Evolutionary conservation across 2,797 vertebrate genomes (phyloP).

Genomic region (Spinus olivaceus): DNA sequence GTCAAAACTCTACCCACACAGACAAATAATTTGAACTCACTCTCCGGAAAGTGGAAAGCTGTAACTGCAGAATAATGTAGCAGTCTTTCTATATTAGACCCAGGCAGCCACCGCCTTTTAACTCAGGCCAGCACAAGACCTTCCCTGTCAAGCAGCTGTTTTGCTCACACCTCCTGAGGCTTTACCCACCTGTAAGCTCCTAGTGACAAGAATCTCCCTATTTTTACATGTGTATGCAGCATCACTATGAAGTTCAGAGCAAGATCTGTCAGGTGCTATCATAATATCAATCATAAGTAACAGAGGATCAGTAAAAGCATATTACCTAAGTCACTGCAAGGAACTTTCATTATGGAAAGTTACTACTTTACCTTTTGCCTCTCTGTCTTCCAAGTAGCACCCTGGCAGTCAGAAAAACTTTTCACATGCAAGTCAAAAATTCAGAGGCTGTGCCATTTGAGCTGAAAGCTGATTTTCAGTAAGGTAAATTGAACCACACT

Average conservation of each 20-base stretch:
- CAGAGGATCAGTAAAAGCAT: background rate
- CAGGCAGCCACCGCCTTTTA: background rate
- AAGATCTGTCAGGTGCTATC: background rate
- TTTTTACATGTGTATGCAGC: background rate
- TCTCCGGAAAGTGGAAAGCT: background rate
- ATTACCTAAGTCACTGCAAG: background rate
- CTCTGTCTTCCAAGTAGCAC: background rate
- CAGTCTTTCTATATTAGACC: background rate
- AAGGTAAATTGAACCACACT: background rate
- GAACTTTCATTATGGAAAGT: background rate
- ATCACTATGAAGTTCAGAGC: background rate
- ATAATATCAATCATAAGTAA: background rate
- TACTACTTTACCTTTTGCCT: background rate
- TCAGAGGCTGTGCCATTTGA: background rate
- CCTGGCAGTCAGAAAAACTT: constrained; percentile 30
- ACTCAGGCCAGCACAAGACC: background rate
- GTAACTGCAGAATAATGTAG: background rate
- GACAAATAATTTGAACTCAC: background rate
- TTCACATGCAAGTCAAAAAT: background rate
- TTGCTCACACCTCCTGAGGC: background rate
- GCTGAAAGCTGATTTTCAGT: background rate
- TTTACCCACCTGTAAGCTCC: background rate
- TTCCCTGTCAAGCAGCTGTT: background rate
- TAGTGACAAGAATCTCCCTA: background rate
- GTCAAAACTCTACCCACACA: background rate